phyloP scores from a whole-genome alignment of 2,888 invertebrate genomes.

The Nymphalis polychloros region DNA sequence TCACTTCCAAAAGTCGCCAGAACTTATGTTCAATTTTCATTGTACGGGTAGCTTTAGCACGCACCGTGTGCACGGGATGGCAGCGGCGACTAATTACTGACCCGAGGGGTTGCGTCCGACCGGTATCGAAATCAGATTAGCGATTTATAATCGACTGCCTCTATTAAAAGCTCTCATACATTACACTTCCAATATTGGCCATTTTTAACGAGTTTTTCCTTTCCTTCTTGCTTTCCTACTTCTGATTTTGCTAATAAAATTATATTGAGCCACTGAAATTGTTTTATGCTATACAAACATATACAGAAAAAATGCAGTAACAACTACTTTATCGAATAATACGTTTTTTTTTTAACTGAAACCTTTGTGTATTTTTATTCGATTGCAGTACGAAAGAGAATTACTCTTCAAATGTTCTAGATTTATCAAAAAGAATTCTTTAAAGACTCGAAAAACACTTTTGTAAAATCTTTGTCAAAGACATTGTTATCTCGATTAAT shows the following conservation, averaged over 20 bases:
- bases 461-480: background rate
- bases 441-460: background rate
- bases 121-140: slow-evolving; percentile 36
- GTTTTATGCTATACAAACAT: too few species aligned
- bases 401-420: background rate
- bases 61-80: slow-evolving; percentile 30
- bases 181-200: background rate
- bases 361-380: too few species aligned
- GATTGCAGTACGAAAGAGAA: background rate
- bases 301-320: background rate
- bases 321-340: too few species aligned
- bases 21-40: slow-evolving; percentile 35
- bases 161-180: slow-evolving; percentile 19
- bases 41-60: slow-evolving; percentile 19
- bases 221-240: background rate
- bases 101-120: slow-evolving; percentile 31
- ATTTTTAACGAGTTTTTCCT: background rate
- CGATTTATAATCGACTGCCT: slow-evolving; percentile 34
- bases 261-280: background rate
- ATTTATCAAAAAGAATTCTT: background rate
- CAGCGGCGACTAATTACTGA: slow-evolving; percentile 36
- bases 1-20: slow-evolving; percentile 19
- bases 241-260: too few species aligned
- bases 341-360: too few species aligned
- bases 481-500: background rate